phyloP scores from a whole-genome alignment of 2,888 invertebrate species.

The Sinhomidia bicolor region DNA sequence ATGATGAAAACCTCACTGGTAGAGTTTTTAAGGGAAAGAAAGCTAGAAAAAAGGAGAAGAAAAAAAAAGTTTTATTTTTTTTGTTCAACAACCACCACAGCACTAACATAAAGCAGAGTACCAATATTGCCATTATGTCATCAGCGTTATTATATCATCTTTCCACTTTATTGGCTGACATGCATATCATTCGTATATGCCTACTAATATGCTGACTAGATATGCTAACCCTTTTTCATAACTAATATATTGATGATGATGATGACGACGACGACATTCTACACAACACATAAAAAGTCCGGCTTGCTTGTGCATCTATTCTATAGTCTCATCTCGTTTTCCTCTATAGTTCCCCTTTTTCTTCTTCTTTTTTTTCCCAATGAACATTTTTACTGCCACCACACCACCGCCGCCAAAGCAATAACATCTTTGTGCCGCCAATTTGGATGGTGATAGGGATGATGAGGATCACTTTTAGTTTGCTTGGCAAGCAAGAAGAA shows the following conservation, averaged over 20 bases:
- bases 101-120: not conserved
- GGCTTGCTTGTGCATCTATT: not conserved
- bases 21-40: not conserved
- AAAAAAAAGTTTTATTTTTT: slow-evolving; percentile 13
- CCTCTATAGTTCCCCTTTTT: no score
- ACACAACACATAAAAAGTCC: no score
- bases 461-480: not conserved
- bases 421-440: not conserved
- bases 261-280: no score
- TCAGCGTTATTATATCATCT: not conserved
- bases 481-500: not conserved
- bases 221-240: not conserved
- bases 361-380: no score
- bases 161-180: slow-evolving; percentile 15
- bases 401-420: not conserved
- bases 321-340: not conserved
- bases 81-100: not conserved
- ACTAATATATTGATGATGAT: not conserved
- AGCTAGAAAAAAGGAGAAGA: not conserved
- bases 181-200: not conserved
- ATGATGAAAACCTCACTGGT: not conserved
- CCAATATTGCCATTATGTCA: slow-evolving; percentile 42
- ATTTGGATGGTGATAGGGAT: not conserved
- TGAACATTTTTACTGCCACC: not conserved
- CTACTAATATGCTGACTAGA: not conserved